phyloP scores from a whole-genome alignment of 64 coral and sea anemone genomes.

The Montipora foliosa region DNA sequence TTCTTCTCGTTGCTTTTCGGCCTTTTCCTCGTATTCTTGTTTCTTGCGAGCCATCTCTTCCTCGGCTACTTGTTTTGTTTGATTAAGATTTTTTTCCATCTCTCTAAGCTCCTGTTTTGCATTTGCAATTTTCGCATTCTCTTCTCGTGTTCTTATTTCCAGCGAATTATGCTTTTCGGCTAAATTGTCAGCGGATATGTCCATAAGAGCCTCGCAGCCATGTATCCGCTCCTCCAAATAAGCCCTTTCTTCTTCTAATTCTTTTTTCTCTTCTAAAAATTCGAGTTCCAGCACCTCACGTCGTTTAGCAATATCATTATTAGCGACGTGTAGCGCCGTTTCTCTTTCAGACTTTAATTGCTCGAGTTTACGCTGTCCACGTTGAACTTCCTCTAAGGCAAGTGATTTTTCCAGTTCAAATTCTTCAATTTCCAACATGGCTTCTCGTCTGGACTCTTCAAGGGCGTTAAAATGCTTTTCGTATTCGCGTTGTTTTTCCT shows the following conservation, averaged over 20 bases:
- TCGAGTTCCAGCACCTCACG: constrained; percentile 91
- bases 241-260: constrained; percentile 64
- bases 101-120: constrained; percentile 75
- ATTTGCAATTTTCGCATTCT: constrained; percentile 77
- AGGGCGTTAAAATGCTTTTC: constrained; percentile 76
- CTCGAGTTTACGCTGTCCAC: constrained; percentile 55
- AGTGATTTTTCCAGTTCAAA: constrained; percentile 78
- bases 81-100: constrained; percentile 64
- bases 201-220: constrained; percentile 75
- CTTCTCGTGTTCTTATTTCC: constrained; percentile 76
- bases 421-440: constrained; percentile 76
- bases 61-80: constrained; percentile 61
- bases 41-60: constrained; percentile 73
- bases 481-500: constrained; percentile 68
- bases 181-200: constrained; percentile 87
- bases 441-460: constrained; percentile 78
- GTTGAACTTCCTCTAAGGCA: constrained; percentile 67
- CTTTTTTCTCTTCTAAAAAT: constrained; percentile 70
- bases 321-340: constrained; percentile 62
- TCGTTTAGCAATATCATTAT: constrained; percentile 74
- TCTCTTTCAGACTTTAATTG: constrained; percentile 75
- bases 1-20: constrained; percentile 18
- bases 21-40: constrained; percentile 68
- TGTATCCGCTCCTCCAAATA: constrained; percentile 65
- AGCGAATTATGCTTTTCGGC: constrained; percentile 77